A percentile compares a stretch with the other conserved stretches of the same genome.
phyloP scores from a whole-genome alignment of 2,113 vertebrate genomes.

The Leptobrachium ailaonicum region DNA sequence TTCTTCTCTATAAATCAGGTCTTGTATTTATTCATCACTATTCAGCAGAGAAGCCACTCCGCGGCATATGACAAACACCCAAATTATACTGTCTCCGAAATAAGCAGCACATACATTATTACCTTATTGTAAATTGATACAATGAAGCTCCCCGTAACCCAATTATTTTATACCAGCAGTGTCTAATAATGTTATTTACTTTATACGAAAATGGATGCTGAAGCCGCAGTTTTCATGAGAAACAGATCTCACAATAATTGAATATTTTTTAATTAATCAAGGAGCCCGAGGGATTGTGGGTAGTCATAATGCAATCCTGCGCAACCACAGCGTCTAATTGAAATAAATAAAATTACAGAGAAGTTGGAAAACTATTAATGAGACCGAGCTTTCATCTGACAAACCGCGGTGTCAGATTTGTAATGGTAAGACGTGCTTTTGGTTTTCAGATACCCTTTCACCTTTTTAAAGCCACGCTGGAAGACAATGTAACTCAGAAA shows the following conservation, averaged over 20 bases:
- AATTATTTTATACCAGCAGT: constrained; percentile 2
- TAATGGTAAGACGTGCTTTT: neutral
- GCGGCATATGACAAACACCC: neutral
- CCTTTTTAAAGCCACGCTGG: neutral
- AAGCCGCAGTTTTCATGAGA: neutral
- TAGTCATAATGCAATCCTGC: constrained; percentile 25
- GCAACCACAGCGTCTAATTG: constrained; percentile 23
- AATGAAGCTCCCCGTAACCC: neutral
- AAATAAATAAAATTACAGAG: constrained; percentile 38
- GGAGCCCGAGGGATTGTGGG: constrained; percentile 14
- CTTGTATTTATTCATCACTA: neutral
- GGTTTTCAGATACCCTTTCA: neutral
- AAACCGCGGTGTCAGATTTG: neutral
- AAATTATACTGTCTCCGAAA: neutral
- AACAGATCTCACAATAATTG: constrained; percentile 15
- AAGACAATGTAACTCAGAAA: neutral
- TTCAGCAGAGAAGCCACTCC: neutral
- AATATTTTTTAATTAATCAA: constrained; percentile 42
- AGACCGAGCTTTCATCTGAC: neutral
- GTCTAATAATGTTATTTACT: constrained; percentile 33
- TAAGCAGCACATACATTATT: constrained; percentile 5
- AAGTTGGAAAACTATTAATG: constrained; percentile 28
- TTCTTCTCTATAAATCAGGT: neutral
- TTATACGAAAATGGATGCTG: constrained; percentile 3
- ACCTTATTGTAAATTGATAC: constrained; percentile 25